These are phyloP conservation scores for Pandemis corylana DNA, from an alignment of 2,888 invertebrate species.

Conservation along the genomic window DNA sequence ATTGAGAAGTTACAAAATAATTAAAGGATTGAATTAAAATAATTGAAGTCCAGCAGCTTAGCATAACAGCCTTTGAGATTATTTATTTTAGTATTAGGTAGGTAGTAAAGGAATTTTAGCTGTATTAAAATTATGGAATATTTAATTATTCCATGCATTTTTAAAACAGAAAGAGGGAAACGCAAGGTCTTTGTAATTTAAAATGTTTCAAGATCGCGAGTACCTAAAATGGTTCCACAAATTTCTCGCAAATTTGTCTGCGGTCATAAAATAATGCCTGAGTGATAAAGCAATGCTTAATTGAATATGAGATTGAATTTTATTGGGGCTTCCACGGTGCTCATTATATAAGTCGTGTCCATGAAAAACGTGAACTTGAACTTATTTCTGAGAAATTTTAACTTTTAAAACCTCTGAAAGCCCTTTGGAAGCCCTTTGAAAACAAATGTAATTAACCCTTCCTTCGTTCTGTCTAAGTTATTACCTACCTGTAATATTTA, in stretches of 20 bases:
- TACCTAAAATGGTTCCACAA: background rate
- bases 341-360: background rate
- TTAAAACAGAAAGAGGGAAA: background rate
- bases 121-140: background rate
- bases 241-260: background rate
- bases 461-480: background rate
- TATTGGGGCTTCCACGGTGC: background rate
- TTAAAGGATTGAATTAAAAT: background rate
- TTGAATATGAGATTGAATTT: slow-evolving; percentile 2
- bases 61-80: background rate
- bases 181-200: background rate
- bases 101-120: background rate
- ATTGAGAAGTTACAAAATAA: slow-evolving; percentile 1
- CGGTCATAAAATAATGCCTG: background rate
- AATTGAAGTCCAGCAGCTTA: background rate
- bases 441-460: background rate
- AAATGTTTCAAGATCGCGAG: background rate
- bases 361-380: background rate
- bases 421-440: background rate
- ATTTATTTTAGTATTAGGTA: background rate
- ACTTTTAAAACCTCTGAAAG: background rate
- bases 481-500: background rate
- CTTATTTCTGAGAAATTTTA: background rate
- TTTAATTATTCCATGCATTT: background rate
- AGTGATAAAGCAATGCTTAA: background rate